Conservation (phyloP, 2,888 invertebrate species). For the Ernsta delagoae region DNA sequence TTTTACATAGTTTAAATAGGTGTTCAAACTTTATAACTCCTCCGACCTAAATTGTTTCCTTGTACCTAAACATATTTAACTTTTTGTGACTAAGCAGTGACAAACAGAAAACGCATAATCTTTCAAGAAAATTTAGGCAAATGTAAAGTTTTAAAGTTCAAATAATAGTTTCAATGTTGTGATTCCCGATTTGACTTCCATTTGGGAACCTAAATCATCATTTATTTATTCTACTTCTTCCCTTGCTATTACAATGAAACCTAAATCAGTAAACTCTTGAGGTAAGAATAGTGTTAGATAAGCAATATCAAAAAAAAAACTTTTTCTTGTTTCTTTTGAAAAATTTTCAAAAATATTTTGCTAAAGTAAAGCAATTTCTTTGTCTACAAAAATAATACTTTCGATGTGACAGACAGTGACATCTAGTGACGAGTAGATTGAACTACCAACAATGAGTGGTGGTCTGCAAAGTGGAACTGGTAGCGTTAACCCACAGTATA, state of each 20-base stretch:
- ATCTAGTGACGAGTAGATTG: not conserved
- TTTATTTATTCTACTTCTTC: no score
- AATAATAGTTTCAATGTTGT: no score
- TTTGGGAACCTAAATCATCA: no score
- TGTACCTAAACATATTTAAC: not conserved
- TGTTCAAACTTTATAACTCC: constrained; percentile 1
- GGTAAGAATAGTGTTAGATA: no score
- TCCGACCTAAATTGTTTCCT: not conserved
- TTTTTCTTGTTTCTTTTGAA: not conserved
- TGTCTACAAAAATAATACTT: not conserved
- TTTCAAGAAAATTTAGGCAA: no score
- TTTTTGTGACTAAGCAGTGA: not conserved
- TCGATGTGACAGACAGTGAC: not conserved
- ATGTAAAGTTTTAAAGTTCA: no score
- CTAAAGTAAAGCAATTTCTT: not conserved
- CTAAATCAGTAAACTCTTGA: no score
- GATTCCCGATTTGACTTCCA: no score
- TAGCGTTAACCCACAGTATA: not conserved
- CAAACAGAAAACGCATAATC: no score
- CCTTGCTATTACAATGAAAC: no score
- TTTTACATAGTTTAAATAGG: constrained; percentile 38
- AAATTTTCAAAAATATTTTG: not conserved
- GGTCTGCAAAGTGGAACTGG: not conserved
- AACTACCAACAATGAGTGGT: not conserved
- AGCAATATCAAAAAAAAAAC: no score